Evolutionary conservation across 2,888 invertebrate genomes (phyloP).

Genomic region (Drosophila subsilvestris): DNA sequence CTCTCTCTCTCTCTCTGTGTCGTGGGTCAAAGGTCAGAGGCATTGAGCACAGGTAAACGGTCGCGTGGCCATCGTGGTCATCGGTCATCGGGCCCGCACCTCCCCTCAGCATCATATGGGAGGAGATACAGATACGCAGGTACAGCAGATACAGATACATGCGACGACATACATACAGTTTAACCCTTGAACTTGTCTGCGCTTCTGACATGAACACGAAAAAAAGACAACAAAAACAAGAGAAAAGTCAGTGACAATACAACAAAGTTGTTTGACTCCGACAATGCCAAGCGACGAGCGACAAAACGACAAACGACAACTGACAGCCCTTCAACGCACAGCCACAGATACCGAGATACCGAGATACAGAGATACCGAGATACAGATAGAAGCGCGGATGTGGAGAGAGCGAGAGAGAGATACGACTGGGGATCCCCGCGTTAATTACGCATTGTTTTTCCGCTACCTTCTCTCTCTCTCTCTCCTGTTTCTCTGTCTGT

Average conservation of each 20-base stretch:
- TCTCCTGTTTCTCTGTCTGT: constrained; percentile 9
- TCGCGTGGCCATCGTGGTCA: constrained; percentile 33
- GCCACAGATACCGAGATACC: constrained; percentile 15
- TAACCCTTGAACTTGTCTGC: constrained; percentile 73
- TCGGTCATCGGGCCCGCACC: constrained; percentile 10
- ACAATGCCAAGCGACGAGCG: constrained; percentile 52
- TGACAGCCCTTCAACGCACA: constrained; percentile 59
- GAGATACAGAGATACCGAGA: constrained; percentile 8
- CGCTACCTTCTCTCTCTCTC: constrained; percentile 10
- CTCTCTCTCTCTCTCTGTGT: background rate
- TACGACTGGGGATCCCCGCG: constrained; percentile 30
- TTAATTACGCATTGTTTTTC: constrained; percentile 77
- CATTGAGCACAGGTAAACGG: constrained; percentile 15
- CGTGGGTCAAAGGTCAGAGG: constrained; percentile 24
- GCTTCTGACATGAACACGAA: constrained; percentile 63
- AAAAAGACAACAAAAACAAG: constrained; percentile 5
- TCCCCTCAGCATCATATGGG: constrained; percentile 12
- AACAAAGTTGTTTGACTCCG: constrained; percentile 75
- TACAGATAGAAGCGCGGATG: constrained; percentile 24
- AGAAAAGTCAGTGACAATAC: constrained; percentile 48
- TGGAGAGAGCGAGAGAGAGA: background rate
- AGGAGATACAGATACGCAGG: constrained; percentile 5
- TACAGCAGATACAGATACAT: constrained; percentile 4
- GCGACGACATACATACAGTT: constrained; percentile 41
- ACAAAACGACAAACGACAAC: constrained; percentile 42